Percentiles rank a stretch among this genome's conserved stretches.
Evolutionary conservation across 2,888 invertebrate species (phyloP).

Genomic region (Periphyllus acericola): DNA sequence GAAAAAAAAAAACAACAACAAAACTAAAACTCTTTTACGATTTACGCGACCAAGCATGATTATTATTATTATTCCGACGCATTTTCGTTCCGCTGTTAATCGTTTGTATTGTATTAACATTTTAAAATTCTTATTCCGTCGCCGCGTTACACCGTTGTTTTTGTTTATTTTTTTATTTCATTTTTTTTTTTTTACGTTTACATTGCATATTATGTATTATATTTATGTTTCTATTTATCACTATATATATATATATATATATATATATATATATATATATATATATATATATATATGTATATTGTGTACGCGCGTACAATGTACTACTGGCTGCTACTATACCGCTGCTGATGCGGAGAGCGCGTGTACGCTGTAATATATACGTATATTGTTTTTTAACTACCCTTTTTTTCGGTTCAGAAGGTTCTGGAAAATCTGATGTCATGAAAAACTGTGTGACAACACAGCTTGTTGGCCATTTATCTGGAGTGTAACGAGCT

Average conservation of each 20-base stretch:
- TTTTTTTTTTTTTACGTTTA: neutral
- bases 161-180: neutral
- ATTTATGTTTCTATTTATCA: neutral
- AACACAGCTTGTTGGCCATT: constrained; percentile 58
- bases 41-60: constrained; percentile 9
- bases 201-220: neutral
- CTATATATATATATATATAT: constrained; percentile 17
- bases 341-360: too few relatives aligned
- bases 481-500: constrained; percentile 61
- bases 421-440: constrained; percentile 54
- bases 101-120: constrained; percentile 36
- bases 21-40: neutral
- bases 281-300: neutral
- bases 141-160: neutral
- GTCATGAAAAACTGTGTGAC: constrained; percentile 57
- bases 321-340: too few relatives aligned
- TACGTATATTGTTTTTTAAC: constrained; percentile 44
- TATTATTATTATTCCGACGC: constrained; percentile 29
- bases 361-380: neutral
- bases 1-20: neutral
- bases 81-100: constrained; percentile 43
- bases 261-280: constrained; percentile 8
- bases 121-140: constrained; percentile 16
- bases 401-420: constrained; percentile 46
- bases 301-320: too few relatives aligned